Evolutionary conservation across 2,113 vertebrate species (phyloP).

Genomic region (Montifringilla adamsi): DNA sequence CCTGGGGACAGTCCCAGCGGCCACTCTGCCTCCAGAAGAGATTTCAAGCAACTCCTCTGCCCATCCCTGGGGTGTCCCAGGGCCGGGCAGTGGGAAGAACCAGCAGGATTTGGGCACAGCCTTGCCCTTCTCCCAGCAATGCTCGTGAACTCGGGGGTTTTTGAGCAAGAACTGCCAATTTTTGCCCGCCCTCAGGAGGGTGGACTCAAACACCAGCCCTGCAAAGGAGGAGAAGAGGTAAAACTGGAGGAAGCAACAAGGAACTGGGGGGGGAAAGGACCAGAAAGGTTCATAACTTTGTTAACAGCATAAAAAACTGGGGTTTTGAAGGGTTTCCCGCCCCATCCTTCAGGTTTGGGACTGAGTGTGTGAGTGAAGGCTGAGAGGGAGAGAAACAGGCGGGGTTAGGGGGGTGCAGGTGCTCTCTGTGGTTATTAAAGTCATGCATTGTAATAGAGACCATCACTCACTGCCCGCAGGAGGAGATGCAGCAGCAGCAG

Average conservation of each 20-base stretch:
- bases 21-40: not conserved
- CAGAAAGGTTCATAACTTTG: not conserved
- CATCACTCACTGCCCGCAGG: slow-evolving; percentile 97
- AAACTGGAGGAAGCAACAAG: slow-evolving; percentile 26
- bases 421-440: slow-evolving; percentile 75
- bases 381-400: slow-evolving; percentile 62
- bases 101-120: not conserved
- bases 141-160: not conserved
- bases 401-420: slow-evolving; percentile 70
- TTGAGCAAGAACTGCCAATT: not conserved
- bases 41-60: not conserved
- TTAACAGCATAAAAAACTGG: not conserved
- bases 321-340: not conserved
- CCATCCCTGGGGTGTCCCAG: not conserved
- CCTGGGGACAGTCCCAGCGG: not conserved
- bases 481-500: slow-evolving; percentile 87
- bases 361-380: slow-evolving; percentile 26
- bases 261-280: not conserved
- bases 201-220: slow-evolving; percentile 9
- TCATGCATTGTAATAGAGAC: slow-evolving; percentile 85
- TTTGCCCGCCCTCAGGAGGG: not conserved
- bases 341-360: slow-evolving; percentile 49
- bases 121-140: not conserved
- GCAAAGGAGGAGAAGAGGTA: slow-evolving; percentile 53
- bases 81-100: not conserved